Conservation (phyloP, 2,888 invertebrate genomes). For the Erynnis tages region DNA sequence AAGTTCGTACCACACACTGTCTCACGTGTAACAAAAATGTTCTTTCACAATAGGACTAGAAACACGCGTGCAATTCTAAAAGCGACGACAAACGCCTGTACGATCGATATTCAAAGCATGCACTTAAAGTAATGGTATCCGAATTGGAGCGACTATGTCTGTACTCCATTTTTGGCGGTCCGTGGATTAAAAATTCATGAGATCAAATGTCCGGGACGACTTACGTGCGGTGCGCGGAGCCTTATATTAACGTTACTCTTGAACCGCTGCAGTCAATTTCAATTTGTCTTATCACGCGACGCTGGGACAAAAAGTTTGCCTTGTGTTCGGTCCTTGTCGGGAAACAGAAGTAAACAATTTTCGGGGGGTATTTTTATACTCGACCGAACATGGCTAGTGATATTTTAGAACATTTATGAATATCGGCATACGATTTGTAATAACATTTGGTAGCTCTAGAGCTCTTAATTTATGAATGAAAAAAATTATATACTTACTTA, state of each 20-base stretch:
- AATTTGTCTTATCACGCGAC: slow-evolving; percentile 35
- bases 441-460: too few relatives aligned
- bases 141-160: slow-evolving; percentile 48
- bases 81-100: neutral
- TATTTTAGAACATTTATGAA: neutral
- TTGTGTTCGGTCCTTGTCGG: slow-evolving; percentile 1
- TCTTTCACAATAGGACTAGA: neutral
- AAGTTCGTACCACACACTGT: too few relatives aligned
- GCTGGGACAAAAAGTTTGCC: slow-evolving; percentile 13
- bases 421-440: neutral
- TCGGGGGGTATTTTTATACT: neutral
- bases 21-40: neutral
- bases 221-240: slow-evolving; percentile 35
- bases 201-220: slow-evolving; percentile 47
- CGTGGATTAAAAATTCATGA: slow-evolving; percentile 57
- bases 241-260: slow-evolving; percentile 44
- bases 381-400: neutral
- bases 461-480: too few relatives aligned
- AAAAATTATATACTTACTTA: too few relatives aligned
- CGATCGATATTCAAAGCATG: slow-evolving; percentile 39
- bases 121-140: slow-evolving; percentile 66
- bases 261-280: slow-evolving; percentile 40
- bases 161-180: slow-evolving; percentile 49
- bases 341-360: neutral
- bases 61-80: neutral